Conservation (phyloP, 2,888 invertebrate species). For the Carterocephalus palaemon region DNA sequence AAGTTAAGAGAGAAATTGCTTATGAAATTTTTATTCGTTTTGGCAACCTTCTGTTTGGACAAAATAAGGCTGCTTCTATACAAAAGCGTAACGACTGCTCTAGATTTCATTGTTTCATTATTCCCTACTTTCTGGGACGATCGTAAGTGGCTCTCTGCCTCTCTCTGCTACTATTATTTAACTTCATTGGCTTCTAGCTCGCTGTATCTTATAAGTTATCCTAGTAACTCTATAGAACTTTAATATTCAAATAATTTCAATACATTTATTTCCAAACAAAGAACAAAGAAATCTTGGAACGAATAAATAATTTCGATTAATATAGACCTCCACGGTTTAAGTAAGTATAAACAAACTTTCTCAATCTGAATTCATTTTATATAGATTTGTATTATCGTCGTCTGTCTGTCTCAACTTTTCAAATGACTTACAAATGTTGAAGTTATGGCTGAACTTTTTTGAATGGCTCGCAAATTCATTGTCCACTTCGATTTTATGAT, state of each 20-base stretch:
- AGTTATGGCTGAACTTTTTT: no score
- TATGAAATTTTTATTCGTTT: slow-evolving; percentile 31
- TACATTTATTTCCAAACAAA: background rate
- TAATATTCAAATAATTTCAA: background rate
- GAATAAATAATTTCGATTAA: background rate
- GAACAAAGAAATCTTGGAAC: background rate
- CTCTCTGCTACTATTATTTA: slow-evolving; percentile 16
- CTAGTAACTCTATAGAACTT: background rate
- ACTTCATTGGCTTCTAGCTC: slow-evolving; percentile 11
- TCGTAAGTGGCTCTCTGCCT: slow-evolving; percentile 11
- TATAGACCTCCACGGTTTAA: background rate
- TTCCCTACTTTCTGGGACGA: slow-evolving; percentile 13
- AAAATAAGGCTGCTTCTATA: slow-evolving; percentile 4
- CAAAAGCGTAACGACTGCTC: slow-evolving; percentile 10
- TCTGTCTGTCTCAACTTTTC: background rate
- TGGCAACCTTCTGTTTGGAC: slow-evolving; percentile 16
- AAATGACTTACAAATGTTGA: background rate
- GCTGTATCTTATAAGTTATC: no score
- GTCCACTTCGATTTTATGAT: no score
- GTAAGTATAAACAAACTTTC: slow-evolving; percentile 1
- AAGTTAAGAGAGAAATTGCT: slow-evolving; percentile 30
- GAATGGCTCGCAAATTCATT: no score
- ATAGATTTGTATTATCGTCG: background rate
- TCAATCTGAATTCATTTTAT: slow-evolving; percentile 6
- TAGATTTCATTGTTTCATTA: slow-evolving; percentile 20